phyloP scores from a whole-genome alignment of 2,888 invertebrate species.

The Drosophila mimica region DNA sequence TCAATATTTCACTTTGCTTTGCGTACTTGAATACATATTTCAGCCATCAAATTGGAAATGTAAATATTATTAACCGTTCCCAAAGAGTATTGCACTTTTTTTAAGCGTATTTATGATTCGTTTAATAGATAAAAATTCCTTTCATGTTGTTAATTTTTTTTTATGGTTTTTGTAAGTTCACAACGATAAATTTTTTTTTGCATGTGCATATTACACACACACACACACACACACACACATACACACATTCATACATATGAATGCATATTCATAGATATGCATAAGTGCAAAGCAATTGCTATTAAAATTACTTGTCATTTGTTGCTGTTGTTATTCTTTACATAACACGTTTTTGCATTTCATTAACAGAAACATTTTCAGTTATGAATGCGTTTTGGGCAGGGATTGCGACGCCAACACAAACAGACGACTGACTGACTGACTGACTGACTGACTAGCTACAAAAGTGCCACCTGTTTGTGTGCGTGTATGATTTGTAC shows the following conservation, averaged over 20 bases:
- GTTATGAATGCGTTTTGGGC: slow-evolving; percentile 56
- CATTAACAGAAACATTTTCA: slow-evolving; percentile 63
- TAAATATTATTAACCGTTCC: not conserved
- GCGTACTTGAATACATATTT: not conserved
- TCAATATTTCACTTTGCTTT: not conserved
- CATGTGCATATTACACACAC: slow-evolving; percentile 40
- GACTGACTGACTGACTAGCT: not conserved
- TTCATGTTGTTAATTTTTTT: slow-evolving; percentile 35
- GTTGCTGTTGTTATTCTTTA: slow-evolving; percentile 49
- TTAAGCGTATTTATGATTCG: slow-evolving; percentile 35
- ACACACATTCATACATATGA: slow-evolving; percentile 12
- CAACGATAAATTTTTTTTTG: slow-evolving; percentile 71
- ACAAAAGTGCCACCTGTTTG: slow-evolving; percentile 46
- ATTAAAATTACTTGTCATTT: slow-evolving; percentile 60
- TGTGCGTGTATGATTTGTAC: slow-evolving; percentile 31
- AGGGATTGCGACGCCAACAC: slow-evolving; percentile 27
- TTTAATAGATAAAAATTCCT: not conserved
- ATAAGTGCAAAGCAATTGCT: slow-evolving; percentile 57
- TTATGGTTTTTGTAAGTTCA: slow-evolving; percentile 63
- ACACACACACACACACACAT: slow-evolving; percentile 8
- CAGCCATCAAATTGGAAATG: not conserved
- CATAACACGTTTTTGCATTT: slow-evolving; percentile 74
- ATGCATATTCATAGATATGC: slow-evolving; percentile 26
- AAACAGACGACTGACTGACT: not conserved
- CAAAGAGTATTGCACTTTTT: not conserved